Evolutionary conservation across 2,888 invertebrate genomes (phyloP), one percentile per base, ranked within the genome.

Genomic region (Cremastinae sp.): DNA sequence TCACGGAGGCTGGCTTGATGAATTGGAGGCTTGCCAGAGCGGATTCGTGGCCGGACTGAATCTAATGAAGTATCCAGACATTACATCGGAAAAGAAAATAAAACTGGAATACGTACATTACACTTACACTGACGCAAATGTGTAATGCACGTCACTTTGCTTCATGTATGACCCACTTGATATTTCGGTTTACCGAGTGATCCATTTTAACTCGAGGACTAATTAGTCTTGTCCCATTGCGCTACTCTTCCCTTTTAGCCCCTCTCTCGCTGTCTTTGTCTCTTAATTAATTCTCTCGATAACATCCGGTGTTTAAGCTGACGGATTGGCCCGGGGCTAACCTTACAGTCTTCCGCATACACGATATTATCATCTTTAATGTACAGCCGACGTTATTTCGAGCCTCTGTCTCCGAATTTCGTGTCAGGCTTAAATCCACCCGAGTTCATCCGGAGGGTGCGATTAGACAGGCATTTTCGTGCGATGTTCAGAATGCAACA

Each of bases 271-370:
- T 28, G 28, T 28, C 28, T 28, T 5, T 28, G 28, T 28, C 59
- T 53, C 53, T 56, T 65, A 41, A 71, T 71, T 75, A 75, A 71
- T 47, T 75, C 28, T 61, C 75, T n/a, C 9, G 35, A 35, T 41
- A 61, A 41, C 45, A 55, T 49, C 37, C 14, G 12, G 22, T 66
- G 65, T 66, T 71, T 56, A 70, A 56, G 53, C 49, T 64, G 75
- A 66, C 55, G 71, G 53, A 66, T 55, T 55, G 56, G 75, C 71
- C 66, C 61, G 64, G 45, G 61, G 49, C 71, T 20, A 56, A 4
- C 18, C 41, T 7, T 20, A 20, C 8, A 22, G 65, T 20, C 61
- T 22, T 9, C 22, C 12, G 51, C 64, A 7, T 39, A 58, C 35
- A 61, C 28, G 20, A 43, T 2, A 66, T 35, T 35, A 37, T 62